Base-by-base conservation (phyloP, 2,888 invertebrate genomes). In the Alcis repandata region DNA sequence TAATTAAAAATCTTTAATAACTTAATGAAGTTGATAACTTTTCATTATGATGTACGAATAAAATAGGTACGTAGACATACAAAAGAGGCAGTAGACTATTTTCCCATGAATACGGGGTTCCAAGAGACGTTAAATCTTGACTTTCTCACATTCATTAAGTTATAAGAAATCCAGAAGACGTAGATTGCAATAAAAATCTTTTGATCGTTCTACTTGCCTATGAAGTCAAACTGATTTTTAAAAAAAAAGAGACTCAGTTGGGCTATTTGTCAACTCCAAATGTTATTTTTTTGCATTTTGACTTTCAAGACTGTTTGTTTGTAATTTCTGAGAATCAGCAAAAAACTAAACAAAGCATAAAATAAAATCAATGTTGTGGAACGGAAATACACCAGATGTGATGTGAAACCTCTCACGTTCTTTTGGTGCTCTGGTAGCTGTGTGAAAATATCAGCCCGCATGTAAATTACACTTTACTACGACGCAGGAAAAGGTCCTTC, bases 291-390 rank as follows among this genome's bases (percentile, higher is more conserved):
- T 9, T 7, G 46, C 6, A 22, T 27, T 43, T 4, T 43, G 10
- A 20, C 6, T 27, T n/a, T 8, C 4, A 3, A 8, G 11, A 0
- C 3, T 4, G 46, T n/a, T 43, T 67, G 58, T 46, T 53, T 20
- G 40, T 9, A 9, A 2, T 27, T 64, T 68, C 60, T 76, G 73
- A 20, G 80, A 80, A 81, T 67, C 59, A 61, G 71, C 78, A 79
- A 77, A 77, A 74, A 66, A 61, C 59, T 2, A 2, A 19, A 20
- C 7, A 3, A 33, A 51, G 9, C 3, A 19, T 3, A 38, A 36
- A 6, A n/a, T 4, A 36, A 51, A 19, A 33, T 17, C 19, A 11
- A 33, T 9, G 8, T 10, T 3, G 11, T 33, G 11, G 19, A 38
- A 52, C 36, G 20, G 38, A 49, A 33, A 43, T 15, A 15, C 52